Percentiles rank a stretch among this genome's conserved stretches.
Evolutionary conservation across 1,140 invertebrate species (phyloP).

Genomic region (Musca vetustissima): DNA sequence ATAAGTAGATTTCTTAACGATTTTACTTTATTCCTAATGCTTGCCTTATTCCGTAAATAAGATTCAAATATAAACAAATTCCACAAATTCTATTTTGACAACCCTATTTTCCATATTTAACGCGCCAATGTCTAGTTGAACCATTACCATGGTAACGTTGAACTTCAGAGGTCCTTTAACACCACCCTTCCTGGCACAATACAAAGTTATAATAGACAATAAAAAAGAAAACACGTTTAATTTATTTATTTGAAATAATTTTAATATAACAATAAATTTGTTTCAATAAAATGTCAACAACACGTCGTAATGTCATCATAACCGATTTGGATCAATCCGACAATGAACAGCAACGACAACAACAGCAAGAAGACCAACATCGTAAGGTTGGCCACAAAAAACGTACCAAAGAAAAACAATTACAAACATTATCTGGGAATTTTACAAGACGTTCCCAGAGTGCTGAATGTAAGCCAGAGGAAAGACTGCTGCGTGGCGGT

Average conservation of each 20-base stretch:
- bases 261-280: no score
- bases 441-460: slow-evolving; percentile 46
- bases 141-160: neutral
- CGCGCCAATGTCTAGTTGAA: no score
- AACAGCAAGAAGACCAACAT: neutral
- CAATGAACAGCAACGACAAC: slow-evolving; percentile 26
- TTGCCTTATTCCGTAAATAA: no score
- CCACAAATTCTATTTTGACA: no score
- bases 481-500: slow-evolving; percentile 15
- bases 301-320: slow-evolving; percentile 33
- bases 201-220: no score
- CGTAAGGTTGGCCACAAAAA: slow-evolving; percentile 26
- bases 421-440: slow-evolving; percentile 49
- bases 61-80: no score
- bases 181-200: neutral
- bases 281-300: slow-evolving; percentile 8
- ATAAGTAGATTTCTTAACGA: no score
- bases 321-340: slow-evolving; percentile 48
- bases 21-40: no score
- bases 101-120: no score
- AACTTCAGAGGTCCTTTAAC: no score
- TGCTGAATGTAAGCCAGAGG: slow-evolving; percentile 36
- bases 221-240: no score
- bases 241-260: no score
- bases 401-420: slow-evolving; percentile 35